These are phyloP conservation scores for Channa maculata DNA, from an alignment of 2,113 vertebrate species.

Conservation along the genomic window DNA sequence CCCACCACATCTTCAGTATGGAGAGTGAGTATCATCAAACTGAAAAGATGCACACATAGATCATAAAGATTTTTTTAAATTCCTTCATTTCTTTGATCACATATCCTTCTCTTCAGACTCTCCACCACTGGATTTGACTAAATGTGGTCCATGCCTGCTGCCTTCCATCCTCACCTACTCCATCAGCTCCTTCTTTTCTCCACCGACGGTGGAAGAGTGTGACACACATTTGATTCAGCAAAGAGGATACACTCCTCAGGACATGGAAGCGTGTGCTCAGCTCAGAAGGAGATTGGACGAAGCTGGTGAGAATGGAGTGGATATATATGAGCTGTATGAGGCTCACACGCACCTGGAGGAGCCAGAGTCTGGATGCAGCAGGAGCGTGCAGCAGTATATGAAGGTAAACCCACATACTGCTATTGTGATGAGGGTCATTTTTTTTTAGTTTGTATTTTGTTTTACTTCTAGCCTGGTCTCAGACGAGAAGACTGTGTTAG, in stretches of 20 bases:
- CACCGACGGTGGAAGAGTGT: slow-evolving; percentile 58
- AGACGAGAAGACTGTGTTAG: no score
- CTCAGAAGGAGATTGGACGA: slow-evolving; percentile 80
- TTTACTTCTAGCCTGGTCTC: no score
- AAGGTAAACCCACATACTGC: slow-evolving; percentile 56
- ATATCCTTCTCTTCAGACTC: slow-evolving; percentile 64
- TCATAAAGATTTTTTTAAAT: no score
- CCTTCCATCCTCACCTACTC: slow-evolving; percentile 84
- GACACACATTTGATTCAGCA: slow-evolving; percentile 50
- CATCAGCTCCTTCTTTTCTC: slow-evolving; percentile 77
- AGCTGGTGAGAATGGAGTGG: slow-evolving; percentile 83
- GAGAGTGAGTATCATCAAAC: slow-evolving; percentile 70
- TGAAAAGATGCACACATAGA: background rate
- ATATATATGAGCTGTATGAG: slow-evolving; percentile 75
- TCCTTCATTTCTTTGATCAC: background rate
- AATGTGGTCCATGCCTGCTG: slow-evolving; percentile 78
- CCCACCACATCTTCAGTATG: slow-evolving; percentile 72
- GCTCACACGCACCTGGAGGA: slow-evolving; percentile 76
- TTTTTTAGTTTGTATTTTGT: no score
- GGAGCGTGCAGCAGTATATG: slow-evolving; percentile 71
- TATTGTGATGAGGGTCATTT: no score
- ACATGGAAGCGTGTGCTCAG: slow-evolving; percentile 77
- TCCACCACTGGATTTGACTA: slow-evolving; percentile 74
- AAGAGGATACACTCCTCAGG: slow-evolving; percentile 78
- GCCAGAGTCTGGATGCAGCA: slow-evolving; percentile 63